Base-by-base conservation (phyloP, 1,140 invertebrate genomes). In the Drosophila ananassae region DNA sequence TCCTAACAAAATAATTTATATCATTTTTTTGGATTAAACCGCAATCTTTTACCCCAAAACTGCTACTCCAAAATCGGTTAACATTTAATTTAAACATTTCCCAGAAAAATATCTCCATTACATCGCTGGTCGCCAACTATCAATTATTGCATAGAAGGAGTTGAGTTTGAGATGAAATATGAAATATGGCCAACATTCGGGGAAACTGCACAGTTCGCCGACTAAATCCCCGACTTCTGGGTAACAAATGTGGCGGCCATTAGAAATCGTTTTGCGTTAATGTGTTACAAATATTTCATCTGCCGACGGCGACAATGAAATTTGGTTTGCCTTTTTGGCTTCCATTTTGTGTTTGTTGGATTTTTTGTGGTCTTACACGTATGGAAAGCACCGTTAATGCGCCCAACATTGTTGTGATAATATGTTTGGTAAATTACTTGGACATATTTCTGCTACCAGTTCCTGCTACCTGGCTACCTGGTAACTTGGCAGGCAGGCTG, bases 261-360 rank as follows among this genome's bases (percentile, higher is more conserved):
- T 85, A 85, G 78, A 87, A 85, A 85, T 66, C 78, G 82, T 68
- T 87, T 87, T 87, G 79, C 82, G 62, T 62, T 85, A 85, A 85
- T 85, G 82, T 89, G 82, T 82, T 87, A 85, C 83, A 82, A 87
- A 85, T 85, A 85, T 85, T 89, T 85, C 82, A 85, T 81, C 24
- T 44, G 41, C n/a, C 21, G 48, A 47, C 21, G 8, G 46, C 24
- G 28, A 24, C 66, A 9, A 63, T 51, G 51, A 46, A 21, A 22
- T 51, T 37, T 30, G 25, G 41, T 47, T 61, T 64, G 57, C 46
- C 54, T 77, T 71, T 71, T 69, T 21, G 44, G 41, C 17, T 47
- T 21, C 22, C 44, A 47, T 7, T 21, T 21, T 7, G 21, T 5
- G 8, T 21, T 21, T 7, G 21, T 5, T 22, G n/a, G 13, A 22